Conservation (phyloP, 1,140 invertebrate species). For the Sitobion miscanthi region DNA sequence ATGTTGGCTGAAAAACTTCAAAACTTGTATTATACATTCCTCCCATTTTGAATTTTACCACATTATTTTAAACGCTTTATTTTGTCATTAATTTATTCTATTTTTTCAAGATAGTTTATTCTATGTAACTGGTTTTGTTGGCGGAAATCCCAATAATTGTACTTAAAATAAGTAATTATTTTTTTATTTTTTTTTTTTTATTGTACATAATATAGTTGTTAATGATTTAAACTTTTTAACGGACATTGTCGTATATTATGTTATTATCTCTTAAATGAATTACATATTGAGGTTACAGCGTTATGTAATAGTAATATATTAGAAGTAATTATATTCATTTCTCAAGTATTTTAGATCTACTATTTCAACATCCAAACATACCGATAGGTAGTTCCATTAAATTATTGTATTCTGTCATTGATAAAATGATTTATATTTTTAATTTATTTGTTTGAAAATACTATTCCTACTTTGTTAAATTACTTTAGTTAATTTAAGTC, state of each 20-base stretch:
- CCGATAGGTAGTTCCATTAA: not conserved
- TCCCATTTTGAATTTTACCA: not conserved
- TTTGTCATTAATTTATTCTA: not conserved
- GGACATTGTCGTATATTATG: not conserved
- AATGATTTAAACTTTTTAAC: not conserved
- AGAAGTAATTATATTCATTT: not conserved
- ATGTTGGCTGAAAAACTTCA: not conserved
- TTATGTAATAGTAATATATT: not conserved
- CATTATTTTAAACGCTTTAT: not conserved
- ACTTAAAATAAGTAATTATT: conserved; percentile 22
- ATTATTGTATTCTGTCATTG: not conserved
- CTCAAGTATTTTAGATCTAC: not conserved
- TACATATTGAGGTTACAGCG: not conserved
- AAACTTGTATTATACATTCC: not conserved
- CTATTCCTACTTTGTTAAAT: not conserved
- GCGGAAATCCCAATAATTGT: not conserved
- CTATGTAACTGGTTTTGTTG: not conserved
- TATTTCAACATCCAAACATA: not conserved
- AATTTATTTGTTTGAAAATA: not conserved
- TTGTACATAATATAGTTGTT: not conserved
- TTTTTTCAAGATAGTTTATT: not conserved
- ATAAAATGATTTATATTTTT: not conserved
- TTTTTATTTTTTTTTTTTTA: not conserved
- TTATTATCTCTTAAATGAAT: not conserved
- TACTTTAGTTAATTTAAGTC: not conserved